Evolutionary conservation across 2,888 invertebrate genomes (phyloP).

Genomic region (Orchesellides sinensis): DNA sequence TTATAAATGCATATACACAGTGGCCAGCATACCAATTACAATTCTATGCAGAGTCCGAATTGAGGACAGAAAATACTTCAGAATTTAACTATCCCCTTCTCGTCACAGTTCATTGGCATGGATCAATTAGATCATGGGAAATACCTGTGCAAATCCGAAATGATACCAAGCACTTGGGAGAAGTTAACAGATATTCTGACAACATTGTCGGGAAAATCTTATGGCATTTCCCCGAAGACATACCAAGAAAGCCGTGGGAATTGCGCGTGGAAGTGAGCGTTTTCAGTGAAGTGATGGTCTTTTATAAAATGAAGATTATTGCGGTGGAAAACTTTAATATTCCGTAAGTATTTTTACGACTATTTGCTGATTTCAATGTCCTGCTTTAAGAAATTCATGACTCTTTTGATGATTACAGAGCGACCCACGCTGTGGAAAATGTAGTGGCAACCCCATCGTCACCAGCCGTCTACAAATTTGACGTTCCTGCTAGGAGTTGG

Average conservation of each 20-base stretch:
- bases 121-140: conserved; percentile 36
- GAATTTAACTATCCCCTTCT: background rate
- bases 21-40: conserved; percentile 35
- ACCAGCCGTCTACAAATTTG: conserved; percentile 38
- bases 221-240: background rate
- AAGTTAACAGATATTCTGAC: conserved; percentile 17
- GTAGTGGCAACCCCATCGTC: conserved; percentile 18
- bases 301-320: conserved; percentile 33
- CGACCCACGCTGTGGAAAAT: background rate
- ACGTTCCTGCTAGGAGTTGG: background rate
- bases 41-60: conserved; percentile 31
- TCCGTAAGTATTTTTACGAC: conserved; percentile 33
- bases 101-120: conserved; percentile 33
- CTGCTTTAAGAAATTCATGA: too few relatives aligned
- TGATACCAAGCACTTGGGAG: background rate
- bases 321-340: conserved; percentile 11
- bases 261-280: conserved; percentile 20
- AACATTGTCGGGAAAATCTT: conserved; percentile 29
- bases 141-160: background rate
- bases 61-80: background rate
- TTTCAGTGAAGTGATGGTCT: background rate
- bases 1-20: background rate
- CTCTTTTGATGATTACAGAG: too few relatives aligned
- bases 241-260: background rate
- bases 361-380: too few relatives aligned